Conservation (phyloP, 2,797 vertebrate species). For the Syngnathus rostellatus region DNA sequence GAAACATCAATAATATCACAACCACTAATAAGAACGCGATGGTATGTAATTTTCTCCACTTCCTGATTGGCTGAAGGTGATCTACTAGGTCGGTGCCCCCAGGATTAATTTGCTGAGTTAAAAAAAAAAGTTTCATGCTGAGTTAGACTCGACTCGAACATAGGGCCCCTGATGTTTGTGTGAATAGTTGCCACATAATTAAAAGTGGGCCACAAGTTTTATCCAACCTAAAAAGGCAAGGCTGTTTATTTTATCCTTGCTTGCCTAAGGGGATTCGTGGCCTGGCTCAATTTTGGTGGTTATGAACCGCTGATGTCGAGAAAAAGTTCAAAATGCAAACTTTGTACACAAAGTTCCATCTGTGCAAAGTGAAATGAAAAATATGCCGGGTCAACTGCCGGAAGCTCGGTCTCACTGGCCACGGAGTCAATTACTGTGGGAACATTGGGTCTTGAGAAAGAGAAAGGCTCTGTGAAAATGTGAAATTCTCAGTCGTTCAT, state of each 20-base stretch:
- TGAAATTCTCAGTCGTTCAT: neutral
- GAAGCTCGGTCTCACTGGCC: constrained; percentile 12
- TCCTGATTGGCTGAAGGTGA: too few relatives aligned
- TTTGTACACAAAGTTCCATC: constrained; percentile 7
- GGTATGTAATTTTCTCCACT: too few relatives aligned
- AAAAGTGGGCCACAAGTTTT: neutral
- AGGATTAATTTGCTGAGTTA: too few relatives aligned
- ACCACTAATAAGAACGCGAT: too few relatives aligned
- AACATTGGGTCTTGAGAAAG: constrained; percentile 37
- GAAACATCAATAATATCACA: neutral
- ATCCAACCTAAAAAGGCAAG: neutral
- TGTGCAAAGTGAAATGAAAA: constrained; percentile 13
- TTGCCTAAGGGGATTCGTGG: neutral
- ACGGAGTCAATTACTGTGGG: constrained; percentile 25
- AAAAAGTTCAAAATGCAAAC: neutral
- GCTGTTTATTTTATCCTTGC: neutral
- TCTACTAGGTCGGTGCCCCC: too few relatives aligned
- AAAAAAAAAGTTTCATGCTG: too few relatives aligned
- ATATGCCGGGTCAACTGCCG: constrained; percentile 9
- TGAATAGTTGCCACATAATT: neutral
- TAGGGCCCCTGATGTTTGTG: neutral
- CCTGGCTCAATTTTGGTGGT: neutral
- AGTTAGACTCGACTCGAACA: too few relatives aligned
- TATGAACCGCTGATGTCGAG: neutral
- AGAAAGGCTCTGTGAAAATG: neutral